phyloP scores from a whole-genome alignment of 1,140 invertebrate genomes.

The Drosophila kurseongensis region DNA sequence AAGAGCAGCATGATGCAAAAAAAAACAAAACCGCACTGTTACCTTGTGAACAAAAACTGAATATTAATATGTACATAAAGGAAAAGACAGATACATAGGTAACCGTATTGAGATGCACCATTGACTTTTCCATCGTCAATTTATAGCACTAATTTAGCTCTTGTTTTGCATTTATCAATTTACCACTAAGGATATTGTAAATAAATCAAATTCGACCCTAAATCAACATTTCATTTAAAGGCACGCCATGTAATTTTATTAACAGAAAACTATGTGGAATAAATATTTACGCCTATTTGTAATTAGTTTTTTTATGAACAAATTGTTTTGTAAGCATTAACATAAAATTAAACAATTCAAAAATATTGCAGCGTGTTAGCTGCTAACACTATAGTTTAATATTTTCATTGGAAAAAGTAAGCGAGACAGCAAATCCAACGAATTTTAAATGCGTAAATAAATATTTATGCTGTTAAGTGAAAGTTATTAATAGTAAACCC shows the following conservation, averaged over 20 bases:
- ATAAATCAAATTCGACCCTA: slow-evolving; percentile 45
- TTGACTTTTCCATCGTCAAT: slow-evolving; percentile 36
- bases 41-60: slow-evolving; percentile 47
- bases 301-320: slow-evolving; percentile 80
- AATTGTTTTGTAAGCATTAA: slow-evolving; percentile 70
- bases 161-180: slow-evolving; percentile 29
- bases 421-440: slow-evolving; percentile 29
- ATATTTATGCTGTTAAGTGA: slow-evolving; percentile 67
- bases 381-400: slow-evolving; percentile 64
- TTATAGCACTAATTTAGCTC: slow-evolving; percentile 27
- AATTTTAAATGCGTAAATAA: slow-evolving; percentile 58
- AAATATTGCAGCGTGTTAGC: slow-evolving; percentile 47
- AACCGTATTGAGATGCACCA: slow-evolving; percentile 17
- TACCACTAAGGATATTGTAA: slow-evolving; percentile 43
- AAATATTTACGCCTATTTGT: slow-evolving; percentile 63
- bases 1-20: slow-evolving; percentile 20
- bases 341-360: slow-evolving; percentile 44
- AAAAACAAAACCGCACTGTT: slow-evolving; percentile 57
- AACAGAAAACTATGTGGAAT: slow-evolving; percentile 26
- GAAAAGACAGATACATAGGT: slow-evolving; percentile 30
- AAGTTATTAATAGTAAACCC: slow-evolving; percentile 40
- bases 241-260: slow-evolving; percentile 28
- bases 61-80: slow-evolving; percentile 67
- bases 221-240: slow-evolving; percentile 52
- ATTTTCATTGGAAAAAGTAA: slow-evolving; percentile 16